Conservation (phyloP, 2,888 invertebrate species). For the Nowickia ferox region DNA sequence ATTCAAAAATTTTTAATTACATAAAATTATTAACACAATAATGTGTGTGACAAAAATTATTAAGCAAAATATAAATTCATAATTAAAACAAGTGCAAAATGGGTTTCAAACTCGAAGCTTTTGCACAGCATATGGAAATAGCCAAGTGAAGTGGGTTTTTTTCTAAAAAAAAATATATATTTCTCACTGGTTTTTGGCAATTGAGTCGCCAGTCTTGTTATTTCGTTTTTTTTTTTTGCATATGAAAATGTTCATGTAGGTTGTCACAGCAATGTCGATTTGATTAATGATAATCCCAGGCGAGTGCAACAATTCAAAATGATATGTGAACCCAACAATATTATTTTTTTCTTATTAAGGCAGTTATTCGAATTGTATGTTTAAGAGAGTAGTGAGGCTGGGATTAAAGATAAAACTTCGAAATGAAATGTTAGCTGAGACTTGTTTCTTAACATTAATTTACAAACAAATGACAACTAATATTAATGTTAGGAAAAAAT, state of each 20-base stretch:
- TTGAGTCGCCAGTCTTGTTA: slow-evolving; percentile 59
- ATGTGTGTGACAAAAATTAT: slow-evolving; percentile 53
- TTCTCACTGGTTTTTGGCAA: slow-evolving; percentile 33
- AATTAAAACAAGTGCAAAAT: slow-evolving; percentile 65
- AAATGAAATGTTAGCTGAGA: slow-evolving; percentile 31
- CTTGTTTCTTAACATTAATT: slow-evolving; percentile 43
- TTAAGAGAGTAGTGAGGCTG: no score
- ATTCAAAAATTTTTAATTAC: slow-evolving; percentile 54
- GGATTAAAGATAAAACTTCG: slow-evolving; percentile 59
- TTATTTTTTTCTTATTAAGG: no score
- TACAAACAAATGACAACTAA: slow-evolving; percentile 43
- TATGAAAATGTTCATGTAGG: slow-evolving; percentile 71
- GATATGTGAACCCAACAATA: slow-evolving; percentile 15
- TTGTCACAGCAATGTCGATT: slow-evolving; percentile 72
- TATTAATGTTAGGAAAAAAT: slow-evolving; percentile 37
- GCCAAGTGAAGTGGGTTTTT: slow-evolving; percentile 50
- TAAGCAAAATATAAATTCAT: slow-evolving; percentile 52
- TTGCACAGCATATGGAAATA: slow-evolving; percentile 16
- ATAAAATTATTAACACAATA: slow-evolving; percentile 60
- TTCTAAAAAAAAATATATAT: not conserved
- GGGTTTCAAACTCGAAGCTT: slow-evolving; percentile 4
- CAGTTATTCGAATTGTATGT: no score
- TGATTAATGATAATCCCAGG: slow-evolving; percentile 71
- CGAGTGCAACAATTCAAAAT: slow-evolving; percentile 54
- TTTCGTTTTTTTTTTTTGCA: slow-evolving; percentile 29